These are phyloP conservation scores for Bombyx mandarina DNA, from an alignment of 1,140 invertebrate species.

Conservation along the genomic window DNA sequence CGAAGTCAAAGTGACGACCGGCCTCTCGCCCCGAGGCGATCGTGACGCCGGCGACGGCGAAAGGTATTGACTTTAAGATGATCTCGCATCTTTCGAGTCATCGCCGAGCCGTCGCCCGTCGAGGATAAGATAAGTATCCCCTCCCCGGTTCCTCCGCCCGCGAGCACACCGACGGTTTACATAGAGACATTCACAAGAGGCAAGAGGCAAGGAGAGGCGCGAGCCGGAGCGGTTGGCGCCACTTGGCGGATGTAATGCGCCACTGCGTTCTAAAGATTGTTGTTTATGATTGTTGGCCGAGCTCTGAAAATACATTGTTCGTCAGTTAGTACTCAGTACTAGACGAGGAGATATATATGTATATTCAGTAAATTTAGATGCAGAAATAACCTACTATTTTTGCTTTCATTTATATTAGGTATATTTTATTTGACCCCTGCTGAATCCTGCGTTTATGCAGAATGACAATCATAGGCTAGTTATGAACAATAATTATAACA, in stretches of 20 bases:
- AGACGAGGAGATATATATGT: too few species aligned
- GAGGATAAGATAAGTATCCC: constrained; percentile 50
- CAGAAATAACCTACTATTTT: too few species aligned
- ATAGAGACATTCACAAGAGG: constrained; percentile 13
- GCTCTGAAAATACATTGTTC: too few species aligned
- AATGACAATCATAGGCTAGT: too few species aligned
- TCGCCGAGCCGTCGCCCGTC: constrained; percentile 37
- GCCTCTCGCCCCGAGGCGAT: constrained; percentile 11
- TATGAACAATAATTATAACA: too few species aligned
- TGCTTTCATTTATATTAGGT: too few species aligned
- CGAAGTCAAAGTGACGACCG: constrained; percentile 13
- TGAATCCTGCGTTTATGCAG: too few species aligned
- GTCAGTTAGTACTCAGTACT: too few species aligned
- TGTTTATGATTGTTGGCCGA: not conserved
- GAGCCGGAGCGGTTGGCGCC: not conserved
- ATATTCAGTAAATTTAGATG: too few species aligned
- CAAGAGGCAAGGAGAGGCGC: constrained; percentile 16
- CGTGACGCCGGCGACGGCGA: constrained; percentile 22
- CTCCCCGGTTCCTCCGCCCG: constrained; percentile 14
- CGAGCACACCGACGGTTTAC: not conserved
- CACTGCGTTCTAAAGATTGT: not conserved
- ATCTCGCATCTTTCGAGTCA: too few species aligned
- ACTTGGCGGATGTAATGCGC: not conserved
- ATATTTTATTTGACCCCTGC: too few species aligned
- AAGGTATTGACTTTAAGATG: too few species aligned